Evolutionary conservation across 2,797 vertebrate genomes (phyloP), one percentile per base, ranked within the genome.

Genomic region (Scomberomorus guttatus): DNA sequence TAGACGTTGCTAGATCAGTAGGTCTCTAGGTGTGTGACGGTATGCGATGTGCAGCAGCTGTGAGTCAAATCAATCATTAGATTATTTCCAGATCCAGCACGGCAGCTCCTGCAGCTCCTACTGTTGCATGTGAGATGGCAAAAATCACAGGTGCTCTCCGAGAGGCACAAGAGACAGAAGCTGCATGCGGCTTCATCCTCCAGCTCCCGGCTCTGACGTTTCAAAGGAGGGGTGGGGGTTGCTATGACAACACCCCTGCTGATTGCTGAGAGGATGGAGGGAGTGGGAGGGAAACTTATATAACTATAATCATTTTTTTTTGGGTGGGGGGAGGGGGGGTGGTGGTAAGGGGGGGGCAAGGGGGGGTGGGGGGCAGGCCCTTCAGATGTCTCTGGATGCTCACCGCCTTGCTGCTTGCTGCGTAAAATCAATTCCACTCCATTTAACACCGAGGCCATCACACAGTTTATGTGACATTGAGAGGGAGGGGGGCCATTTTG

Each of bases 201-300:
- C 85, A 79, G 91, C 93, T 92, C 88, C 89, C 71, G 76, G 81
- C 90, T 90, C 87, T 93, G 92, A 93, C 91, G 91, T 94, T 94
- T 60, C 57, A 51, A 75, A 81, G 81, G 79, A 89, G 83, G 90
- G 93, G 87, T 65, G 79, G 80, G 71, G 75, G 95, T 95, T 94
- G 93, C 93, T 56, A 95, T 95, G 93, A 92, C 92, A 93, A 96
- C 95, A 73, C 62, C 85, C 88, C 90, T 85, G 82, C 83, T 90
- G 87, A 83, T 93, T 87, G 89, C 82, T 67, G 85, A 90, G 83
- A 87, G 83, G 87, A 90, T 84, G 87, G 89, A 86, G 89, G 81
- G 88, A 88, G 92, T 93, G 88, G 91, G 90, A 95, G 93, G 91
- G 90, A 92, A 92, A 91, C 88, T 95, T 96, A 95, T 93, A 92